Conservation (phyloP, 1,140 invertebrate genomes). For the Cherax quadricarinatus region DNA sequence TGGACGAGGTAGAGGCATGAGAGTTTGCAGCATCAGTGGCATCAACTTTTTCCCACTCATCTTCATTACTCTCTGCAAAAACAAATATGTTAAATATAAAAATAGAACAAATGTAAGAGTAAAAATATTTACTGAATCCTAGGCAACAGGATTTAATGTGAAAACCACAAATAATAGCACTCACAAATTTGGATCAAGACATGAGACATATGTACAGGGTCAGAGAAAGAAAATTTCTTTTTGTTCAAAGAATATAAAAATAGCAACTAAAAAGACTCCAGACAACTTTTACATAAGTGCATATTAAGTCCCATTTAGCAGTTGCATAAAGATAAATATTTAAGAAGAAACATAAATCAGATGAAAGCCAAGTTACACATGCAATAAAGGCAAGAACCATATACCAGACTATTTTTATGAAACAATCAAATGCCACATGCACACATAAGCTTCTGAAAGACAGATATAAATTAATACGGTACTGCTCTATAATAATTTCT, state of each 20-base stretch:
- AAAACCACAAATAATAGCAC: too few species aligned
- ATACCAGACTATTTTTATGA: not conserved
- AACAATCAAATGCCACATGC: too few species aligned
- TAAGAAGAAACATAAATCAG: not conserved
- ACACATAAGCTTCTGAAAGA: too few species aligned
- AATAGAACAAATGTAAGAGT: not conserved
- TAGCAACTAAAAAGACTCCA: not conserved
- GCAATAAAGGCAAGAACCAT: not conserved
- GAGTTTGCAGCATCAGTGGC: slow-evolving; percentile 51
- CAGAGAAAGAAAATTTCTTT: too few species aligned
- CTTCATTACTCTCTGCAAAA: slow-evolving; percentile 60
- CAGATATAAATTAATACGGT: too few species aligned
- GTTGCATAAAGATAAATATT: not conserved
- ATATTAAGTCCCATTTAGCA: not conserved
- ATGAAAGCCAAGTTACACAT: not conserved
- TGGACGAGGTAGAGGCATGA: slow-evolving; percentile 22
- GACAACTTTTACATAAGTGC: not conserved
- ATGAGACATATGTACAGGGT: too few species aligned
- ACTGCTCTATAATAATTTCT: too few species aligned
- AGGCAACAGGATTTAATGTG: too few species aligned
- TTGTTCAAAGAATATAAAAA: too few species aligned
- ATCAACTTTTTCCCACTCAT: slow-evolving; percentile 67
- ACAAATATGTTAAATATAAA: not conserved
- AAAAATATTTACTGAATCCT: not conserved
- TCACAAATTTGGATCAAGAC: too few species aligned